Base-by-base conservation (phyloP, 2,797 vertebrate genomes). In the Tenualosa thibaudeaui region DNA sequence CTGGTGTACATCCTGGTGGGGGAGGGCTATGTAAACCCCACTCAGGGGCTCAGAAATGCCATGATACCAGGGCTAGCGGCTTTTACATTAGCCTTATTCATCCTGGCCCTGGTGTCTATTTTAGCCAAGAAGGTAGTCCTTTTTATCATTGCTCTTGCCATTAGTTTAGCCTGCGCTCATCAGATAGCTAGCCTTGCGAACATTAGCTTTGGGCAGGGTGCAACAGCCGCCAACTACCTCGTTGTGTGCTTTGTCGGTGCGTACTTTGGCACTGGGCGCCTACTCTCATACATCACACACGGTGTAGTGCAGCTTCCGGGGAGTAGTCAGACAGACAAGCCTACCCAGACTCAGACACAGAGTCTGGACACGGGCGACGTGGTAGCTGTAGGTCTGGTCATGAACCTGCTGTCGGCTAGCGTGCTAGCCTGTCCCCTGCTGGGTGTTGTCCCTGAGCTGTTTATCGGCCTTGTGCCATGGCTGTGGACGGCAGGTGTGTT, bases 401-500 rank as follows among this genome's bases (percentile, higher is more conserved):
- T 97, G 93, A 97, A 98, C 92, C 85, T 96, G 94, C 90, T 97
- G 5, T 93, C 96, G 0, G 96, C 96, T 46, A 93, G 94, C 0
- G 93, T 97, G 62, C 89, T 97, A 81, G 94, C 92, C 81, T 97
- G 97, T 88, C 93, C 93, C 81, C 90, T 97, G 40, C 91, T 97
- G 81, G 95, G 95, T 0, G 87, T 97, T 88, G 96, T 96, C 31
- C 92, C 88, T 51, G 58, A 7, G 0, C 95, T 97, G 0, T 95
- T 84, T 62, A 37, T 88, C 0, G 96, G 96, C 4, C 97, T 97
- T 0, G 94, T 97, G 75, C 95, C 97, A 65, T 98, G 97, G 97
- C 92, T 98, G 81, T 97, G 96, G 97, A 96, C 94, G 0, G 96
- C 96, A 19, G 96, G 94, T 3, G 81, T 94, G 86, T 97, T 93